These are phyloP conservation scores for Aricia agestis DNA, from an alignment of 1,140 invertebrate genomes.

Conservation along the genomic window DNA sequence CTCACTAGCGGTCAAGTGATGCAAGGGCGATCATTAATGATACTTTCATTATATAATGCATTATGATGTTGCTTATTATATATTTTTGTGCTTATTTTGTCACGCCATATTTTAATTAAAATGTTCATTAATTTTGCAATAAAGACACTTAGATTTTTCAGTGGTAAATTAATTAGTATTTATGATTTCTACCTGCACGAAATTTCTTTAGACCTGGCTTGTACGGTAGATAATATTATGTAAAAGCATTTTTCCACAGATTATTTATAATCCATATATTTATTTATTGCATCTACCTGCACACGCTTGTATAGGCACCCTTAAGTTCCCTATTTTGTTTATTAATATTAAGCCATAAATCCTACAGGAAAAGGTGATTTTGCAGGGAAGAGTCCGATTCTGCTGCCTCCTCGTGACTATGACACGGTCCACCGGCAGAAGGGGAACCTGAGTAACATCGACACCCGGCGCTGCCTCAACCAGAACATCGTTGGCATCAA, in stretches of 20 bases:
- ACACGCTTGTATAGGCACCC: background rate
- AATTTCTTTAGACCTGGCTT: too few relatives aligned
- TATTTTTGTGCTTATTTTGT: background rate
- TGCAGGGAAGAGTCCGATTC: constrained; percentile 83
- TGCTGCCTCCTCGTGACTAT: constrained; percentile 95
- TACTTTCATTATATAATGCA: background rate
- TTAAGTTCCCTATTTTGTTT: background rate
- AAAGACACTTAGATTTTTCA: too few relatives aligned
- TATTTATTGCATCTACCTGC: background rate
- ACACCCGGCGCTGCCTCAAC: constrained; percentile 83
- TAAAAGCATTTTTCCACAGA: too few relatives aligned
- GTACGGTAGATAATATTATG: too few relatives aligned
- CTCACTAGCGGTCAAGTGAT: constrained; percentile 1
- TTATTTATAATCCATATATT: too few relatives aligned
- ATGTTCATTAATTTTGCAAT: too few relatives aligned
- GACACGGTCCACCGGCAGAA: constrained; percentile 91
- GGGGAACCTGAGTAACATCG: constrained; percentile 89
- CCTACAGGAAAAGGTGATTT: constrained; percentile 20
- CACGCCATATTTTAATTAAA: background rate
- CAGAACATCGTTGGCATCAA: constrained; percentile 82
- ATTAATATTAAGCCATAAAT: background rate
- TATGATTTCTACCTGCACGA: too few relatives aligned
- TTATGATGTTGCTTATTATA: background rate
- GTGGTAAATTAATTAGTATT: too few relatives aligned
- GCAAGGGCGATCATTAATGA: background rate